Conservation (phyloP, 2,113 vertebrate species). For the Oplegnathus fasciatus region DNA sequence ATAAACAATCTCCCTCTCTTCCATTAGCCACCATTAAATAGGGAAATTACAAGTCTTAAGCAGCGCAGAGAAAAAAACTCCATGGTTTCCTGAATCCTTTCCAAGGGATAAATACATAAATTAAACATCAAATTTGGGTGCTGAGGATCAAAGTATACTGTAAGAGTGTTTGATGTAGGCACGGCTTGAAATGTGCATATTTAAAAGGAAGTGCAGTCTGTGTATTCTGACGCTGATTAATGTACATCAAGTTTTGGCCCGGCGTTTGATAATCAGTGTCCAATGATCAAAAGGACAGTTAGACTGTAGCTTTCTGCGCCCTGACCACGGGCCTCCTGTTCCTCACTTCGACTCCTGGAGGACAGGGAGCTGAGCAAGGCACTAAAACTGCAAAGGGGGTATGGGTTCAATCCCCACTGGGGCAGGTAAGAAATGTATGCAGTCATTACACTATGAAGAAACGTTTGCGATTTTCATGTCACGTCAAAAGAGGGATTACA, state of each 20-base stretch:
- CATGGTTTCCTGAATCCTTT: conserved; percentile 42
- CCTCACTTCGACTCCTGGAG: neutral
- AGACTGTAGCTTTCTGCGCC: conserved; percentile 28
- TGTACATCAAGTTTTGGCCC: conserved; percentile 9
- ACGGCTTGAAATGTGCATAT: conserved; percentile 45
- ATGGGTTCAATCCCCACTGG: neutral
- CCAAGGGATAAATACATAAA: conserved; percentile 68
- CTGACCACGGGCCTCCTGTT: conserved; percentile 5
- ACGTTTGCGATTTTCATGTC: neutral
- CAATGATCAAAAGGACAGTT: conserved; percentile 62
- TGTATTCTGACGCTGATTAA: conserved; percentile 59
- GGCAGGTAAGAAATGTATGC: neutral
- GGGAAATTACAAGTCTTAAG: conserved; percentile 43
- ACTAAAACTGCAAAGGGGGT: neutral
- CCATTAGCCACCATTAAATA: conserved; percentile 46
- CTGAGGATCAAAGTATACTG: conserved; percentile 66
- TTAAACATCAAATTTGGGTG: conserved; percentile 52
- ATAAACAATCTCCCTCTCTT: conserved; percentile 29
- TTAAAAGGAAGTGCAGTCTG: conserved; percentile 33
- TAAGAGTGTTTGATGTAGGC: conserved; percentile 65
- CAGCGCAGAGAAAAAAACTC: neutral
- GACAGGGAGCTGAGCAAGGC: neutral
- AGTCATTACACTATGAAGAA: neutral
- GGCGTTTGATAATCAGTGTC: conserved; percentile 37
- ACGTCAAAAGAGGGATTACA: neutral